Evolutionary conservation across 1,140 invertebrate genomes (phyloP).

Genomic region (Brachionus koreanus): DNA sequence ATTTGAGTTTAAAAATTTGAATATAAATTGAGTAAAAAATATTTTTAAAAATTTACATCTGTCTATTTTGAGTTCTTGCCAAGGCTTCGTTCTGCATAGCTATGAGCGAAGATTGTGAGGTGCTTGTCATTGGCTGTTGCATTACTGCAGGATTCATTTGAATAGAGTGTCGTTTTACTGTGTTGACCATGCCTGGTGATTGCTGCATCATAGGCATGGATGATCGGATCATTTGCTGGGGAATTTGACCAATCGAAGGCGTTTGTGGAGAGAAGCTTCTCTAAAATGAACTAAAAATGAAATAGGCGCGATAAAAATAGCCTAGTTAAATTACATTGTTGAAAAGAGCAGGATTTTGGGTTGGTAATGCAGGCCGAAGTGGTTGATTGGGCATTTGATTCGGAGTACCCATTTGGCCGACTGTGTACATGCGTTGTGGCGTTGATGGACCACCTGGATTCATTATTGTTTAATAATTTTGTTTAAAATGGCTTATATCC

Average conservation of each 20-base stretch:
- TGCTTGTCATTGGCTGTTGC: not conserved
- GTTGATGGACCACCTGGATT: constrained; percentile 34
- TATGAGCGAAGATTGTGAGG: not conserved
- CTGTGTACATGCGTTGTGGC: constrained; percentile 28
- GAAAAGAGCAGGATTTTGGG: constrained; percentile 17
- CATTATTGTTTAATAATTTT: not conserved
- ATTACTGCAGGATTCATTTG: not conserved
- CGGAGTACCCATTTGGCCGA: not conserved
- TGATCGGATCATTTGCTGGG: not conserved
- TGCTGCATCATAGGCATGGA: constrained; percentile 41
- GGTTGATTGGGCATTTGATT: not conserved
- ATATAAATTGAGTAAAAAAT: too few species aligned
- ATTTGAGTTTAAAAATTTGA: too few species aligned
- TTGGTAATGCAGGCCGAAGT: not conserved
- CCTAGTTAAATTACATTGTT: constrained; percentile 9
- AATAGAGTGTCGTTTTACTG: not conserved
- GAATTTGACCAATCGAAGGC: not conserved
- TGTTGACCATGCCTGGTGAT: not conserved
- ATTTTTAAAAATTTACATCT: not conserved
- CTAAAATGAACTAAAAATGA: not conserved
- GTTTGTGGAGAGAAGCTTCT: constrained; percentile 40
- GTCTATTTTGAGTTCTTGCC: constrained; percentile 17
- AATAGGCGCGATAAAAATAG: not conserved
- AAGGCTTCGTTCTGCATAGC: constrained; percentile 20
- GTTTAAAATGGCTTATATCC: not conserved